Conservation (phyloP, 2,113 vertebrate species). For the Marmota flaviventris region DNA sequence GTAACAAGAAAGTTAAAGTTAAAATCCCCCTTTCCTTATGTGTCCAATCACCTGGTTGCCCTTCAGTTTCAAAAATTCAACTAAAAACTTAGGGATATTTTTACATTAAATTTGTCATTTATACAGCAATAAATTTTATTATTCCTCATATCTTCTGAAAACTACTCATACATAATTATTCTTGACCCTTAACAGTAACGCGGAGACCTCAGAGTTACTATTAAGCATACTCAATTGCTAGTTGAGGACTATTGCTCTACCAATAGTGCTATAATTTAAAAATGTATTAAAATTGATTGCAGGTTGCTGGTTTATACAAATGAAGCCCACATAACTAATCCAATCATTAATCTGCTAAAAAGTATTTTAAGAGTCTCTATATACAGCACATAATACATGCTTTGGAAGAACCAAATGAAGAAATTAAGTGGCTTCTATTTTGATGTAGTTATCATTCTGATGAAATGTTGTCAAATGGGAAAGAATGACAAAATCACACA, state of each 20-base stretch:
- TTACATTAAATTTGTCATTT: conserved; percentile 24
- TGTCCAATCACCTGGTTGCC: background rate
- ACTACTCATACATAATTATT: background rate
- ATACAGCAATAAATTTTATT: background rate
- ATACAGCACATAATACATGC: background rate
- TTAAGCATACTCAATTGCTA: background rate
- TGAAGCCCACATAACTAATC: background rate
- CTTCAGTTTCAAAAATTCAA: background rate
- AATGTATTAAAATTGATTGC: background rate
- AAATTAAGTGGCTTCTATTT: background rate
- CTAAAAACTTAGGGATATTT: background rate
- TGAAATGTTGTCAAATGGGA: background rate
- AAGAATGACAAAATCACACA: background rate
- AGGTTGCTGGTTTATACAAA: background rate
- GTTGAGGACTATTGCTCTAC: background rate
- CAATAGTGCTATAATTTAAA: conserved; percentile 33
- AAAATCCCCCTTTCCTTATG: background rate
- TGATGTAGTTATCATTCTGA: background rate
- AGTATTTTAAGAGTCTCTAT: background rate
- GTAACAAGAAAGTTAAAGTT: background rate
- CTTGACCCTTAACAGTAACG: background rate
- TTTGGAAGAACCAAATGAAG: background rate
- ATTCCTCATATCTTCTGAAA: background rate
- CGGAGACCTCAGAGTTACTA: background rate
- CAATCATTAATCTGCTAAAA: conserved; percentile 10